phyloP scores from a whole-genome alignment of 2,113 vertebrate genomes.

The Grantiella picta region DNA sequence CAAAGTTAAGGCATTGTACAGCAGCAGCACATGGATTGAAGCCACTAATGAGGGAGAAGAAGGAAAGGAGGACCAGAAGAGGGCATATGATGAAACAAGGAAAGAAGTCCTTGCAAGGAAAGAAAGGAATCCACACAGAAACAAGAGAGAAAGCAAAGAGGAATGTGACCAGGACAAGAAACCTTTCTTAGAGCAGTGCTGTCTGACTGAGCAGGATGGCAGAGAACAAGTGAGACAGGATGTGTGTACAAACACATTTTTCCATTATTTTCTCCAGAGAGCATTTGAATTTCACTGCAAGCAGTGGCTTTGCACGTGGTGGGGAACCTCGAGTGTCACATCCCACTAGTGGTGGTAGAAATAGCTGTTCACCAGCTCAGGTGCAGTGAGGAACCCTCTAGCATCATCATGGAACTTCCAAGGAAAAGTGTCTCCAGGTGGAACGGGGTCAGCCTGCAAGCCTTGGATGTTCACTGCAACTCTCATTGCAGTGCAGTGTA shows the following conservation, averaged over 20 bases:
- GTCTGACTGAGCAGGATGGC: neutral
- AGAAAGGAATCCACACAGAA: neutral
- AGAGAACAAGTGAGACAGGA: neutral
- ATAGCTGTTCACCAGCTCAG: rapidly evolving
- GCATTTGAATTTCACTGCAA: neutral
- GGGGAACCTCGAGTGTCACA: neutral
- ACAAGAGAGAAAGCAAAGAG: neutral
- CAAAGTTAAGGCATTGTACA: neutral
- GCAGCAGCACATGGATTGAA: neutral
- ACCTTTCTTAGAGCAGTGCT: neutral
- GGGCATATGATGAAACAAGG: neutral
- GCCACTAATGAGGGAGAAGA: neutral
- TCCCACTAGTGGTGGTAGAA: neutral
- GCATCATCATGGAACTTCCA: neutral
- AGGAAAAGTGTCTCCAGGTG: neutral
- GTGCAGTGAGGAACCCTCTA: neutral
- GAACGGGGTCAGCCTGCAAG: neutral
- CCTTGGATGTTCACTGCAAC: neutral
- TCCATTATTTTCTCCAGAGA: neutral
- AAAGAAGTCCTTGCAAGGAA: neutral
- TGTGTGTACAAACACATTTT: neutral
- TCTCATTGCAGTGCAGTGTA: neutral
- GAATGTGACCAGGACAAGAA: neutral
- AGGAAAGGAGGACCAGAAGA: neutral
- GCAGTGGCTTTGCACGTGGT: neutral